phyloP scores from a whole-genome alignment of 2,888 invertebrate genomes.

The Sipunculus nudus region DNA sequence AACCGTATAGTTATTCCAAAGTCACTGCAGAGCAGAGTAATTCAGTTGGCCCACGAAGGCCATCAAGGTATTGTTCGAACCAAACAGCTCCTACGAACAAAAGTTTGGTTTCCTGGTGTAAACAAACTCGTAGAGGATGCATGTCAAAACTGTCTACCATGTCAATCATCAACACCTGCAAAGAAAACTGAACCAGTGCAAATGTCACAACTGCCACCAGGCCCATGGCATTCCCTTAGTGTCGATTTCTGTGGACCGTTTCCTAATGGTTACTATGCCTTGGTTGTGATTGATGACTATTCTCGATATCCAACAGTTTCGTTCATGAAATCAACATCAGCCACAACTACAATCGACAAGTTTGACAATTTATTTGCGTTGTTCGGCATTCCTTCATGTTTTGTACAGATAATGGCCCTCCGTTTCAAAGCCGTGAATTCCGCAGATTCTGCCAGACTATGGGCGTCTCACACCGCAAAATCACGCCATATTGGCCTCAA shows the following conservation, averaged over 20 bases:
- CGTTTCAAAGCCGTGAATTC: conserved; percentile 29
- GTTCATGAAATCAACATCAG: conserved; percentile 15
- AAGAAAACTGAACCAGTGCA: not conserved
- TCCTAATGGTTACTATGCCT: not conserved
- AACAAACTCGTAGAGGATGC: conserved; percentile 16
- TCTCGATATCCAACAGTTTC: conserved; percentile 32
- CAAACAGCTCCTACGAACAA: conserved; percentile 34
- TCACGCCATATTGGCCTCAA: conserved; percentile 33
- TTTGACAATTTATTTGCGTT: conserved; percentile 29
- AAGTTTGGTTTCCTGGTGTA: conserved; percentile 37
- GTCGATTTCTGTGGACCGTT: conserved; percentile 21
- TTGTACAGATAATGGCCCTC: conserved; percentile 38
- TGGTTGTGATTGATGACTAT: conserved; percentile 1
- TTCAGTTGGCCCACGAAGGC: conserved; percentile 38
- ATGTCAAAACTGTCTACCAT: conserved; percentile 18
- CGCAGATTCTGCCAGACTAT: conserved; percentile 25
- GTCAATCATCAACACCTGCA: conserved; percentile 15
- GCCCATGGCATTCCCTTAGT: conserved; percentile 17
- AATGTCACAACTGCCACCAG: not conserved
- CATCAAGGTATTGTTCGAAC: conserved; percentile 40
- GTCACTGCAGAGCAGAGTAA: conserved; percentile 21
- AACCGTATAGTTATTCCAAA: conserved; percentile 18
- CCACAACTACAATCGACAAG: conserved; percentile 19
- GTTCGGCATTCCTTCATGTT: conserved; percentile 31
- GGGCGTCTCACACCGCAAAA: conserved; percentile 33